Evolutionary conservation across 2,113 vertebrate genomes (phyloP), one percentile per base, ranked within the genome.

Genomic region (Edolisoma coerulescens): DNA sequence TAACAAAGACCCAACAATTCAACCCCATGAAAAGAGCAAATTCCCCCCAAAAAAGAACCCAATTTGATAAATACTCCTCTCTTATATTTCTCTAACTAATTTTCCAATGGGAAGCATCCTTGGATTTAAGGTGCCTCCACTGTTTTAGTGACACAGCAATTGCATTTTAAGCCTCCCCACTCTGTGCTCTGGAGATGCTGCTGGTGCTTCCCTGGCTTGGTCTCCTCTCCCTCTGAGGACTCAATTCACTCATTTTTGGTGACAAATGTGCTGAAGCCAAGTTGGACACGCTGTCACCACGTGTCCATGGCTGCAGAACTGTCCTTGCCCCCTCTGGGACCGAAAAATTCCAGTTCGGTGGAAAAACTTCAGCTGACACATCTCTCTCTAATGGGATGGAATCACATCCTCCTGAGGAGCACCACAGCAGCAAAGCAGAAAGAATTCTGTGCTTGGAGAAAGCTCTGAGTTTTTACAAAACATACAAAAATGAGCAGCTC

Each of bases 201-300:
- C 23, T 56, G 56, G 52, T n/a, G 59, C 50, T 74, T 50, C 56
- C 45, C 37, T 30, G 56, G 21, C 47, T n/a, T 5, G 0, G 14
- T 59, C 65, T 75, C 14, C 20, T 63, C 59, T 75, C 45, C 57
- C 37, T 7, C 41, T 26, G 70, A 75, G 60, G 70, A 22, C 45
- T 52, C 56, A 2, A 2, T 49, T 84, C 44, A 17, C 3, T 9
- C 39, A 5, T 71, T n/a, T 49, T 32, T 75, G 54, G 78, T 4
- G 47, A 49, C 50, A 74, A 20, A 59, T 26, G 45, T 30, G 37
- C 82, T 47, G 19, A 67, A 18, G 35, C 70, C 56, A 16, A 28
- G 28, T 8, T 49, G 90, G 79, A 41, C 57, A 9, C 6, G 0
- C 28, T 54, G 39, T 81, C 10, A 0, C 76, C 54, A 1, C 0